A percentile compares a stretch with the other conserved stretches of the same genome.
phyloP scores from a whole-genome alignment of 37 sponge, comb jelly and placozoan species.

The Hormiphora californensis region DNA sequence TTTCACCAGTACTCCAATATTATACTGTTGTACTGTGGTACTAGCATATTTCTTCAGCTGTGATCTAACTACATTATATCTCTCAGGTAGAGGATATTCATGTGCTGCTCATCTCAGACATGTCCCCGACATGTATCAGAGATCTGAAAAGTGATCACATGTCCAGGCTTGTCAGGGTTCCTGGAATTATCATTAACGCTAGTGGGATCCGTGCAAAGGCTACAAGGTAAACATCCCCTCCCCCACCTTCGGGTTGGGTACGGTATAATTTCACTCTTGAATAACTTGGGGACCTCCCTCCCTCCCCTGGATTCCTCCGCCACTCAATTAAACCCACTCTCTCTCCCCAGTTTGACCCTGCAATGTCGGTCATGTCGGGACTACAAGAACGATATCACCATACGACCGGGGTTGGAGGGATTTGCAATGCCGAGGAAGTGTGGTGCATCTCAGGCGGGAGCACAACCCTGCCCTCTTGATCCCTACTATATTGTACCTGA shows the following conservation, averaged over 20 bases:
- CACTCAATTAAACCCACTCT: no score
- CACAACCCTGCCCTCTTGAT: conserved; percentile 85
- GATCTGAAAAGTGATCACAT: conserved; percentile 95
- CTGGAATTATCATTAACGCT: conserved; percentile 94
- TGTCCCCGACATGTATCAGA: conserved; percentile 75
- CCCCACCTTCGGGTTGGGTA: background rate
- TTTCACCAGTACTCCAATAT: no score
- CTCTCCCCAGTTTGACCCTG: conserved; percentile 65
- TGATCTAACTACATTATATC: no score
- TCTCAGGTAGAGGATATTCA: conserved; percentile 85
- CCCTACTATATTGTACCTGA: conserved; percentile 97
- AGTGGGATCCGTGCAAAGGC: conserved; percentile 88
- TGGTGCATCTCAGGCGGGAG: conserved; percentile 73
- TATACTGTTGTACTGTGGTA: no score
- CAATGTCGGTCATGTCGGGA: conserved; percentile 87
- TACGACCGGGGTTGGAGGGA: conserved; percentile 91
- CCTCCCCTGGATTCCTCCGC: background rate
- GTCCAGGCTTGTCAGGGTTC: conserved; percentile 89
- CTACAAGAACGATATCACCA: conserved; percentile 66
- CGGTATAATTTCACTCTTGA: background rate
- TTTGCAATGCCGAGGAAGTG: conserved; percentile 87
- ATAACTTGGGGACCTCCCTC: no score
- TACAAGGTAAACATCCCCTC: conserved; percentile 55
- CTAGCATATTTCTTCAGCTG: no score
- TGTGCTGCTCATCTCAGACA: conserved; percentile 68